These are phyloP conservation scores for Tretioscincus oriximinensis DNA, from an alignment of 2,113 vertebrate species.

Conservation along the genomic window DNA sequence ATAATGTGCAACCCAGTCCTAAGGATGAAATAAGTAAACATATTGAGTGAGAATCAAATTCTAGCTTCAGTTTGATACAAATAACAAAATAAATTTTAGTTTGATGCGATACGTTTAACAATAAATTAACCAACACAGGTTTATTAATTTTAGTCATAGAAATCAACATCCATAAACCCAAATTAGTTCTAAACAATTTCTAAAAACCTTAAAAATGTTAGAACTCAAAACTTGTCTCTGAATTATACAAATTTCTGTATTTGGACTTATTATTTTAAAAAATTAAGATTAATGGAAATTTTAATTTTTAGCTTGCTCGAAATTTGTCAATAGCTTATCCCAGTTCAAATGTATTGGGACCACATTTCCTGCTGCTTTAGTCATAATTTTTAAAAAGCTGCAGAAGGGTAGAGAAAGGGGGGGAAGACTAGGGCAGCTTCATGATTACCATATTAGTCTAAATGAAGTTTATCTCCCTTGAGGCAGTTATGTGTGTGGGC, in stretches of 20 bases:
- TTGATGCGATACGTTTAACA: neutral
- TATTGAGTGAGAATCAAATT: neutral
- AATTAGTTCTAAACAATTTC: neutral
- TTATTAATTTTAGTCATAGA: neutral
- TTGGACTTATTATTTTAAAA: neutral
- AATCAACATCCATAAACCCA: too few relatives aligned
- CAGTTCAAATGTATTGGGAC: conserved; percentile 8
- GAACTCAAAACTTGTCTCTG: neutral
- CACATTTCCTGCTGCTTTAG: conserved; percentile 21
- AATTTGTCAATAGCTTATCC: neutral
- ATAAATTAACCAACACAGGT: neutral
- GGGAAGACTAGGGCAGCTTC: conserved; percentile 1
- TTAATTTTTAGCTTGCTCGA: conserved; percentile 4
- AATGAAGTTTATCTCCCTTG: conserved; percentile 44
- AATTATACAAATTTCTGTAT: neutral
- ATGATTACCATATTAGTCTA: conserved; percentile 20
- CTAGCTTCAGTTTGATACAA: neutral
- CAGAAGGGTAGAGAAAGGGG: neutral
- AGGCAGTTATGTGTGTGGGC: conserved; percentile 80
- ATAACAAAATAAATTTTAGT: neutral
- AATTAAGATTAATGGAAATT: neutral
- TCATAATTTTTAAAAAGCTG: conserved; percentile 20
- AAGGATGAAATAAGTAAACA: neutral
- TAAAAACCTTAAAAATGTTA: neutral
- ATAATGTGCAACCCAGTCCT: neutral